phyloP scores from a whole-genome alignment of 2,113 vertebrate species.

The Dascyllus trimaculatus region DNA sequence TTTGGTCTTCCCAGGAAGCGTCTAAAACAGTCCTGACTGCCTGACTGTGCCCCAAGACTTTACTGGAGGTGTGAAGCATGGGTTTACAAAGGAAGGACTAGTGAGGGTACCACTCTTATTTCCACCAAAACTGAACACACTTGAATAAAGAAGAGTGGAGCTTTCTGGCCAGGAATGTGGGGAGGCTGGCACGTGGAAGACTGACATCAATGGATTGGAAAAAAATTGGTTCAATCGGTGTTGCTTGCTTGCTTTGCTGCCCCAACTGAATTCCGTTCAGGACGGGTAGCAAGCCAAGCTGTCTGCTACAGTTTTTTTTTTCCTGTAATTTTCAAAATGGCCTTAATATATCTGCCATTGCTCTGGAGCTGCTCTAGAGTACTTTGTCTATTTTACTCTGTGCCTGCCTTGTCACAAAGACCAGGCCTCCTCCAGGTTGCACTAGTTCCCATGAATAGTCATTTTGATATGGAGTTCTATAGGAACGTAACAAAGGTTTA shows the following conservation, averaged over 20 bases:
- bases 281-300: slow-evolving; percentile 85
- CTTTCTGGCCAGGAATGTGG: slow-evolving; percentile 71
- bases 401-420: slow-evolving; percentile 96
- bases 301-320: slow-evolving; percentile 84
- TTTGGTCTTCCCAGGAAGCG: slow-evolving; percentile 97
- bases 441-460: slow-evolving; percentile 97
- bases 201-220: slow-evolving; percentile 80
- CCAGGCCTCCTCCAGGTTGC: slow-evolving; percentile 96
- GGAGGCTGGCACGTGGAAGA: slow-evolving; percentile 73
- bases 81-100: slow-evolving; percentile 81
- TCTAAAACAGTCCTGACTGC: slow-evolving; percentile 97
- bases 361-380: slow-evolving; percentile 86
- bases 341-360: slow-evolving; percentile 94
- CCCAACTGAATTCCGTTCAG: slow-evolving; percentile 70
- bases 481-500: slow-evolving; percentile 84
- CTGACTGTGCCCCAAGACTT: slow-evolving; percentile 83
- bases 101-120: slow-evolving; percentile 88
- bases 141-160: slow-evolving; percentile 76
- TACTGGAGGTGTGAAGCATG: slow-evolving; percentile 77
- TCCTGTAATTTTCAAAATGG: slow-evolving; percentile 92
- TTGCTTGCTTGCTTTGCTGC: slow-evolving; percentile 75
- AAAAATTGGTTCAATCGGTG: slow-evolving; percentile 86
- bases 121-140: slow-evolving; percentile 82
- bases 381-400: slow-evolving; percentile 90
- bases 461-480: slow-evolving; percentile 86